Percentiles rank a stretch among this genome's conserved stretches.
These are phyloP conservation scores for Cuculus canorus DNA, from an alignment of 2,797 vertebrate species.

Conservation along the genomic window DNA sequence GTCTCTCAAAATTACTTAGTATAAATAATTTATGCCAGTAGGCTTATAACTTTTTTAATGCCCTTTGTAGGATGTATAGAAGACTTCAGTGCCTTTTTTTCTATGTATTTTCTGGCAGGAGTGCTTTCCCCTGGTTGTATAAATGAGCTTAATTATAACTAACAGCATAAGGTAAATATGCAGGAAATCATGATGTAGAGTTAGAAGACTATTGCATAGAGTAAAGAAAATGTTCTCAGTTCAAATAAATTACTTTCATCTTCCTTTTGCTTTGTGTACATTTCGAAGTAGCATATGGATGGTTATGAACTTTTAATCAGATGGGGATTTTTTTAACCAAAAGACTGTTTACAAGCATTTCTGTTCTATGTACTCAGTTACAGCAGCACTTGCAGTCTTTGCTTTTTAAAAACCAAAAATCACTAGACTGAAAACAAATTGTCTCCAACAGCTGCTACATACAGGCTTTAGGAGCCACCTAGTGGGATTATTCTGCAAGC, in stretches of 20 bases:
- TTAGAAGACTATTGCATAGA: neutral
- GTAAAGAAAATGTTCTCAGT: neutral
- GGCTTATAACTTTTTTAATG: neutral
- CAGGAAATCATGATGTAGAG: neutral
- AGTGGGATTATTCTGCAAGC: constrained; percentile 6
- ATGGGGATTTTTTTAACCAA: neutral
- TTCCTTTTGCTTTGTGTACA: neutral
- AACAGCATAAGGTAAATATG: neutral
- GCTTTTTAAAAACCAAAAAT: neutral
- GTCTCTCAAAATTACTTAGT: neutral
- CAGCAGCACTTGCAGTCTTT: neutral
- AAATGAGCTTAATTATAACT: neutral
- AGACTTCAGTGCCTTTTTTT: neutral
- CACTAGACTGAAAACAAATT: neutral
- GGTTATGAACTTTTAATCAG: neutral
- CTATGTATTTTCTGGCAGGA: neutral
- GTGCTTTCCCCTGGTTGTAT: neutral
- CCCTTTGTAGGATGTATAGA: neutral
- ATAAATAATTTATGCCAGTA: neutral
- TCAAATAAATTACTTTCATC: neutral
- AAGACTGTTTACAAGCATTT: neutral
- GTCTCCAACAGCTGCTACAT: neutral
- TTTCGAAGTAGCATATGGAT: neutral
- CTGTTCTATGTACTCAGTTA: neutral
- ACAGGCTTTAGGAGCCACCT: constrained; percentile 13